phyloP scores from a whole-genome alignment of 2,888 invertebrate genomes.

The Aphidius colemani region DNA sequence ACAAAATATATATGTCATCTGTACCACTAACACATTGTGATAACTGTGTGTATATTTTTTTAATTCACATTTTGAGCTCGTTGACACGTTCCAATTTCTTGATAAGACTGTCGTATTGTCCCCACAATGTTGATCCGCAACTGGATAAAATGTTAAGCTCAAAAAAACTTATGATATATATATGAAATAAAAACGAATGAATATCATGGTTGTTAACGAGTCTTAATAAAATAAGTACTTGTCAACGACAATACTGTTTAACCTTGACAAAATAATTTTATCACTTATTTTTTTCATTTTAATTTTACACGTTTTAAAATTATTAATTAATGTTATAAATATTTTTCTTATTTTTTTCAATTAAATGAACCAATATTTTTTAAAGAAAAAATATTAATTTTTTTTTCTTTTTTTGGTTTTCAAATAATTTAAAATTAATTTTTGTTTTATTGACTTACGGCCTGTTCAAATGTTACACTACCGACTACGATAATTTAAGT shows the following conservation, averaged over 20 bases:
- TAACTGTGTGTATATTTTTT: slow-evolving; percentile 14
- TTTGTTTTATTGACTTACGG: no score
- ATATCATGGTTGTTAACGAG: slow-evolving; percentile 54
- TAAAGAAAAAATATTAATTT: no score
- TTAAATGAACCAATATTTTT: no score
- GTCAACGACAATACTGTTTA: slow-evolving; percentile 40
- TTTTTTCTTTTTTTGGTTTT: no score
- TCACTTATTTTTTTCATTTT: slow-evolving; percentile 33
- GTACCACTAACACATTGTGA: not conserved
- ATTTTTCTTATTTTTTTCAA: no score
- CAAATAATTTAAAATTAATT: no score
- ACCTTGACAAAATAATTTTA: slow-evolving; percentile 50
- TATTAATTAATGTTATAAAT: no score
- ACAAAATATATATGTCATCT: not conserved
- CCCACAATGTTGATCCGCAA: not conserved
- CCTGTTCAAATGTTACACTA: no score
- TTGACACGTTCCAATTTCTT: not conserved
- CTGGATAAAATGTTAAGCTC: slow-evolving; percentile 1
- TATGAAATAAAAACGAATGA: slow-evolving; percentile 44
- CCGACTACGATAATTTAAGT: no score
- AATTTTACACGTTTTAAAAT: not conserved
- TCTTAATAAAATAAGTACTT: slow-evolving; percentile 61
- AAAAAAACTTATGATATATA: not conserved
- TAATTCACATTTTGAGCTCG: slow-evolving; percentile 35
- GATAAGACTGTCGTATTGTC: no score